Conservation (phyloP, 2,113 vertebrate species). For the Rostratula benghalensis region DNA sequence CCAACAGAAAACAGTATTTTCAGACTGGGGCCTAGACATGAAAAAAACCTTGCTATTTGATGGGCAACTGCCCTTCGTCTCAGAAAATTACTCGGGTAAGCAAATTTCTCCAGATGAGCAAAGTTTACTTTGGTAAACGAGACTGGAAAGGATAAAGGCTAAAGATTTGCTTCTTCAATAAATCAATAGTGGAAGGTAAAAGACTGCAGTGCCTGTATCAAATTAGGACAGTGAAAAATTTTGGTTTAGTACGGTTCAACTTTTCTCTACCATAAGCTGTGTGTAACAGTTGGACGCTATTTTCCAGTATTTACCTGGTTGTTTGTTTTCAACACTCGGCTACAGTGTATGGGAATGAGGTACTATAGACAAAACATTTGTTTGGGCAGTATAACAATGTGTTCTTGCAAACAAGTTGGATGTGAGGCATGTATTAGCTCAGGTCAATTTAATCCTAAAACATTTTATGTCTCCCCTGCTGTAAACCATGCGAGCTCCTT, state of each 20-base stretch:
- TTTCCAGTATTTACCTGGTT: background rate
- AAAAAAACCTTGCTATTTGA: background rate
- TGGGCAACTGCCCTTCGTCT: background rate
- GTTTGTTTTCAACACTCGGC: background rate
- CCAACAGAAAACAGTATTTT: background rate
- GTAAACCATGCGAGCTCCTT: constrained; percentile 48
- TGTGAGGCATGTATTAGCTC: constrained; percentile 40
- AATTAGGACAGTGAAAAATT: background rate
- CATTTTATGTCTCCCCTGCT: constrained; percentile 46
- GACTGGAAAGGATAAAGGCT: background rate
- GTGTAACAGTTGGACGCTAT: background rate
- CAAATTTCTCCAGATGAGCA: background rate
- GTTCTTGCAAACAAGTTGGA: constrained; percentile 58
- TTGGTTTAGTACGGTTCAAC: background rate
- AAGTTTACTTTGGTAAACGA: background rate
- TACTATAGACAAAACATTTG: constrained; percentile 13
- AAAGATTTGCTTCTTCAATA: background rate
- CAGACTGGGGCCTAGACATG: background rate
- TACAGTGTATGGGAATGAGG: background rate
- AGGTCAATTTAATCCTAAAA: constrained; percentile 67
- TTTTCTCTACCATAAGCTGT: background rate
- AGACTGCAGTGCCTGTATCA: background rate
- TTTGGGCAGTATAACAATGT: constrained; percentile 18
- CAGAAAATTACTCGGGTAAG: background rate
- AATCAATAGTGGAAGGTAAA: background rate